phyloP scores from a whole-genome alignment of 2,113 vertebrate species.

The Aspidoscelis tigris region DNA sequence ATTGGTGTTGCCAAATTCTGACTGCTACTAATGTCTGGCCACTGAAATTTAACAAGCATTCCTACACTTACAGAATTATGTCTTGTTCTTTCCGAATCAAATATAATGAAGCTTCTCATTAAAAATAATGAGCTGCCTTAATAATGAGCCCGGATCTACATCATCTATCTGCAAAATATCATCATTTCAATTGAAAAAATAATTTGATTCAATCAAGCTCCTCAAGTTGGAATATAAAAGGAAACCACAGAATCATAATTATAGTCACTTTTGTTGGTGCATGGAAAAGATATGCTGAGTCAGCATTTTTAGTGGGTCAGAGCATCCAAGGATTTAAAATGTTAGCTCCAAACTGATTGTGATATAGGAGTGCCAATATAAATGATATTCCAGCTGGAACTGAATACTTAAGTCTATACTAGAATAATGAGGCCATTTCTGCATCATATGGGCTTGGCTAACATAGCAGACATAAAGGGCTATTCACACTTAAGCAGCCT shows the following conservation, averaged over 20 bases:
- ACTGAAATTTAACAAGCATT: slow-evolving; percentile 68
- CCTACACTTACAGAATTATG: slow-evolving; percentile 61
- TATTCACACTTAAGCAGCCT: too few species aligned
- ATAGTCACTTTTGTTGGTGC: slow-evolving; percentile 55
- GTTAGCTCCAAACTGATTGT: slow-evolving; percentile 42
- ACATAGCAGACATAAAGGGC: too few species aligned
- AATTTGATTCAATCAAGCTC: slow-evolving; percentile 70
- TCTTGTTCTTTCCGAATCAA: slow-evolving; percentile 61
- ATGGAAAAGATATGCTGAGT: neutral
- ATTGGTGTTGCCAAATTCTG: slow-evolving; percentile 40
- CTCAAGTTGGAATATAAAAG: slow-evolving; percentile 64
- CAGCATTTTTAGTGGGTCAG: slow-evolving; percentile 15
- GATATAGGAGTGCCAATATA: slow-evolving; percentile 23
- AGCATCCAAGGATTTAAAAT: slow-evolving; percentile 37
- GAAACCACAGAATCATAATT: slow-evolving; percentile 63
- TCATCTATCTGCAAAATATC: slow-evolving; percentile 59
- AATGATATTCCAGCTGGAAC: slow-evolving; percentile 13
- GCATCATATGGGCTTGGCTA: too few species aligned
- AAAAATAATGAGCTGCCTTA: slow-evolving; percentile 79
- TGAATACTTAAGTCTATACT: neutral
- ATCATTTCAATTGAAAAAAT: slow-evolving; percentile 71
- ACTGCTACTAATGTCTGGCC: slow-evolving; percentile 47
- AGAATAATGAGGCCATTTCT: too few species aligned
- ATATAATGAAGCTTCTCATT: slow-evolving; percentile 78
- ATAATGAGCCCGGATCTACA: slow-evolving; percentile 75